These are phyloP conservation scores for Athene noctua DNA, from an alignment of 2,113 vertebrate species.

Conservation along the genomic window DNA sequence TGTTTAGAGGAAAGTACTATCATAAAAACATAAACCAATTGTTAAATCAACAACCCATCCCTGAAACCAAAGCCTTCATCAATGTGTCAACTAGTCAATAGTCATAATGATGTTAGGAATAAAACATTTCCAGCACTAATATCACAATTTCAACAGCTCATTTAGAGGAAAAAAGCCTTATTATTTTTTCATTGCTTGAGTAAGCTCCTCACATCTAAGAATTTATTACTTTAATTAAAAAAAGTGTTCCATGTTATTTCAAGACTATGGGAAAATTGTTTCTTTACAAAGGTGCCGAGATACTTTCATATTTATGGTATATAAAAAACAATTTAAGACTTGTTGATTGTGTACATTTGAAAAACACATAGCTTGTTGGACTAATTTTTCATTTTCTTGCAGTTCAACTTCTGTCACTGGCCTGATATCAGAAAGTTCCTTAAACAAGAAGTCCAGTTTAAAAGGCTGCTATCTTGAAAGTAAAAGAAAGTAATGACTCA, in stretches of 20 bases:
- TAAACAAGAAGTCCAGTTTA: neutral
- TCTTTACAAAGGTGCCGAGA: neutral
- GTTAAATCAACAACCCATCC: neutral
- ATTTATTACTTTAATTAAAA: slow-evolving; percentile 26
- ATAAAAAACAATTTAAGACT: neutral
- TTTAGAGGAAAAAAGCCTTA: neutral
- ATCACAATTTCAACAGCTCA: neutral
- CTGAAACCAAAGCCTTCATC: neutral
- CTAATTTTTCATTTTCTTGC: neutral
- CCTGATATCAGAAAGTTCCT: neutral
- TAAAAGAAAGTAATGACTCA: neutral
- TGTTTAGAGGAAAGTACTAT: neutral
- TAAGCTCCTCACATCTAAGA: neutral
- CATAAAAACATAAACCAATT: neutral
- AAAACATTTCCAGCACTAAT: neutral
- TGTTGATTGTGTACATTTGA: neutral
- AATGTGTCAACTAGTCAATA: neutral
- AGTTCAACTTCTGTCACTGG: neutral
- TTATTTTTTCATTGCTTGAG: neutral
- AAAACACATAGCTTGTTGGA: neutral
- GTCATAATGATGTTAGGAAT: neutral
- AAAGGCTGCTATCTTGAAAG: neutral
- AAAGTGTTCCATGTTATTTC: neutral
- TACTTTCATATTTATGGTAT: neutral
- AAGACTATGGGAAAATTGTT: neutral